Conservation (phyloP, 2,888 invertebrate genomes). For the Philereme transversata region DNA sequence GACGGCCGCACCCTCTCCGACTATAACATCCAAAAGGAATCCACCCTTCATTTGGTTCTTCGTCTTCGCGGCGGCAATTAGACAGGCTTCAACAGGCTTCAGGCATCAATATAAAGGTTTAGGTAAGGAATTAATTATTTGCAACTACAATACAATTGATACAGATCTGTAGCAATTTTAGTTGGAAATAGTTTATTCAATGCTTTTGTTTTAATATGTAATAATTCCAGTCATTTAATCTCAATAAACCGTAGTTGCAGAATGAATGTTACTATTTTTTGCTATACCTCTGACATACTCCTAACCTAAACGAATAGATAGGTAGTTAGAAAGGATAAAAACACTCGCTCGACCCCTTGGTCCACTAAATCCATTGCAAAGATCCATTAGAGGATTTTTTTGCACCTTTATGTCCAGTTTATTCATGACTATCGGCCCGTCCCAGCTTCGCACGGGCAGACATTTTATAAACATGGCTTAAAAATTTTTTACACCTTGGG, state of each 20-base stretch:
- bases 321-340: neutral
- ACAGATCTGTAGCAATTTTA: constrained; percentile 33
- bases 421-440: no score
- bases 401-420: no score
- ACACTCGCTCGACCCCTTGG: no score
- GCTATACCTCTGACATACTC: neutral
- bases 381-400: no score
- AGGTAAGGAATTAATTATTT: no score
- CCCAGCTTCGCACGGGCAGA: no score
- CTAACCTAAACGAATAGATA: neutral
- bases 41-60: constrained; percentile 46
- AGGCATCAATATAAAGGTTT: neutral
- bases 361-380: no score
- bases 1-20: constrained; percentile 58
- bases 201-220: constrained; percentile 40
- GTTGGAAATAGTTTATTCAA: constrained; percentile 32
- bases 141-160: no score
- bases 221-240: constrained; percentile 58
- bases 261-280: constrained; percentile 14
- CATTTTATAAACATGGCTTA: no score
- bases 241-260: constrained; percentile 47
- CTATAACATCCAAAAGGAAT: constrained; percentile 57
- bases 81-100: constrained; percentile 17
- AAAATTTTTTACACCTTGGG: no score
- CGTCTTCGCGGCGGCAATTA: constrained; percentile 52